phyloP scores from a whole-genome alignment of 2,113 vertebrate species.

The Megalops atlanticus region DNA sequence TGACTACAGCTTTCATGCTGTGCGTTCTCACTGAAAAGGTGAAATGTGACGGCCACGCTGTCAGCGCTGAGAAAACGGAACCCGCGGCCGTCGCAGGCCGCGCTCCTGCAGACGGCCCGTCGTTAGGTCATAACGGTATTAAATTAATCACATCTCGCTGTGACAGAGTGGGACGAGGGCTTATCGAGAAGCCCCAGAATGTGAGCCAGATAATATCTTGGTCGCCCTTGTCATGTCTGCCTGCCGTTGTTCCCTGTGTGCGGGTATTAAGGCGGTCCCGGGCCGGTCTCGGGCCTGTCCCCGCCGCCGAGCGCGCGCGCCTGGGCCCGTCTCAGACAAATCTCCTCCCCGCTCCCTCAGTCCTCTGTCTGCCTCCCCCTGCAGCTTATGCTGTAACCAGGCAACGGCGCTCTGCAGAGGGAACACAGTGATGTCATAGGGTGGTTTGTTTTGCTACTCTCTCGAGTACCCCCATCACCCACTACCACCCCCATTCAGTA shows the following conservation, averaged over 20 bases:
- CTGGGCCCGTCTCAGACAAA: neutral
- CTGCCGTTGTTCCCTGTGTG: conserved; percentile 71
- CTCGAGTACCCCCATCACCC: neutral
- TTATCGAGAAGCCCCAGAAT: conserved; percentile 73
- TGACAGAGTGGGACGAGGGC: conserved; percentile 77
- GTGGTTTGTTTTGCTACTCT: neutral
- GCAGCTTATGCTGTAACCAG: neutral
- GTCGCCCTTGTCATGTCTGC: conserved; percentile 74
- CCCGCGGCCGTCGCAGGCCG: conserved; percentile 57
- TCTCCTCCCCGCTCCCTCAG: neutral
- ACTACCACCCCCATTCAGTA: neutral
- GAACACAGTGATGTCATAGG: neutral
- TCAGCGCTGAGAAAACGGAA: conserved; percentile 41
- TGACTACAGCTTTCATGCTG: no score
- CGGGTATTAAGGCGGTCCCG: conserved; percentile 66
- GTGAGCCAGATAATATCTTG: conserved; percentile 79
- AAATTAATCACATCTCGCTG: conserved; percentile 77
- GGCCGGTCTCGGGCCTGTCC: conserved; percentile 50
- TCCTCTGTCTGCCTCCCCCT: neutral
- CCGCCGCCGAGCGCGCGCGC: neutral
- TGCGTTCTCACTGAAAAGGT: conserved; percentile 23
- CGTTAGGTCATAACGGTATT: conserved; percentile 79
- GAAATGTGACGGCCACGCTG: conserved; percentile 14
- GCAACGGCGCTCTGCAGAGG: neutral
- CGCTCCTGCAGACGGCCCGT: conserved; percentile 71